These are phyloP conservation scores for Hybognathus amarus DNA, from an alignment of 2,797 vertebrate species.

Conservation along the genomic window DNA sequence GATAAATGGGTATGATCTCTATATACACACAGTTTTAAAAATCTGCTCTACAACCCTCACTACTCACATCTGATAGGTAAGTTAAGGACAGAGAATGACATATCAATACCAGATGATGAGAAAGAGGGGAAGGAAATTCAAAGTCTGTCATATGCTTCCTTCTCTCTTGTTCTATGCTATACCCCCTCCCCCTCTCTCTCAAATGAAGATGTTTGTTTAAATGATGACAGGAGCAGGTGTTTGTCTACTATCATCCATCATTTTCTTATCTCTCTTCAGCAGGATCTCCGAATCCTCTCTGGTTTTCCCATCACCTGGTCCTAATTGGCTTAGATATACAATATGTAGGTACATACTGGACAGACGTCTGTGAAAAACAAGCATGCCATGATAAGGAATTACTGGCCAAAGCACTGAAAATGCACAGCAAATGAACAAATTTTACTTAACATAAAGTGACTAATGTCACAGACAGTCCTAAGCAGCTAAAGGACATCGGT, in stretches of 20 bases:
- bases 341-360: neutral
- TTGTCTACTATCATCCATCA: constrained; percentile 53
- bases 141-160: neutral
- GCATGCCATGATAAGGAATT: constrained; percentile 11
- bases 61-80: constrained; percentile 25
- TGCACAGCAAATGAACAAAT: neutral
- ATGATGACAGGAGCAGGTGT: constrained; percentile 52
- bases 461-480: neutral
- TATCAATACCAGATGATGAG: constrained; percentile 83
- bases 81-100: constrained; percentile 78
- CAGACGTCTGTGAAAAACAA: constrained; percentile 11
- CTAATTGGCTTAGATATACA: constrained; percentile 50
- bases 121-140: constrained; percentile 32
- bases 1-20: neutral
- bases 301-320: constrained; percentile 42
- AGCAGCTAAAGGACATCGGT: neutral
- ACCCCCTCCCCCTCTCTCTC: neutral
- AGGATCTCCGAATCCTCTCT: constrained; percentile 41
- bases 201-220: constrained; percentile 35
- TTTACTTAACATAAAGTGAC: neutral
- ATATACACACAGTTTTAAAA: neutral
- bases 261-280: constrained; percentile 45
- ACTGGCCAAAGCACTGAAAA: neutral
- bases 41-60: neutral
- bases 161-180: neutral